Evolutionary conservation across 2,888 invertebrate genomes (phyloP).

Genomic region (Lycaena phlaeas): DNA sequence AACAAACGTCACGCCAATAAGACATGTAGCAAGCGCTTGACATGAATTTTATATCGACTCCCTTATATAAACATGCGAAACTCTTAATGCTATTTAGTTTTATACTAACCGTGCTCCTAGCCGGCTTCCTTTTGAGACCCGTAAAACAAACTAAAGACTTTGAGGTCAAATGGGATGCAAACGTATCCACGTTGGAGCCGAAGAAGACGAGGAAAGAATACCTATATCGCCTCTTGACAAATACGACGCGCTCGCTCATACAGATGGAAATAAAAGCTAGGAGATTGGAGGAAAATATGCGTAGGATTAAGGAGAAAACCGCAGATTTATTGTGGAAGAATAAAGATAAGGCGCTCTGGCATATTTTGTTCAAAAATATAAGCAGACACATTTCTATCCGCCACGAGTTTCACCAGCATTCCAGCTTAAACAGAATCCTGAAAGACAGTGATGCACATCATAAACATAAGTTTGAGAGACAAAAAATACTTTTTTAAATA

Average conservation of each 20-base stretch:
- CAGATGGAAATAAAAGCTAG: constrained; percentile 74
- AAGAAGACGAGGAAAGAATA: constrained; percentile 64
- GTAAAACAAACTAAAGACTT: too few species aligned
- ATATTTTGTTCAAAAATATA: constrained; percentile 69
- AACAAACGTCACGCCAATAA: constrained; percentile 9
- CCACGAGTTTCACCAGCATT: constrained; percentile 66
- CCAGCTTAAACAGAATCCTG: constrained; percentile 60
- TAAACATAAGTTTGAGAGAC: constrained; percentile 32
- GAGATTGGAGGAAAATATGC: constrained; percentile 71
- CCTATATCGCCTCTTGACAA: constrained; percentile 69
- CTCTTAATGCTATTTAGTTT: constrained; percentile 52
- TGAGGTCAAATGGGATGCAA: constrained; percentile 29
- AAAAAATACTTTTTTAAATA: constrained; percentile 26
- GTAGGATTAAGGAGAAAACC: constrained; percentile 71
- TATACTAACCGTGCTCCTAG: constrained; percentile 40
- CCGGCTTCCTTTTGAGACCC: constrained; percentile 44
- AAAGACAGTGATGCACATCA: constrained; percentile 51
- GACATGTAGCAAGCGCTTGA: constrained; percentile 23
- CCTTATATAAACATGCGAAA: constrained; percentile 52
- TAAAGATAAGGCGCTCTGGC: constrained; percentile 69
- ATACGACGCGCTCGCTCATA: constrained; percentile 71
- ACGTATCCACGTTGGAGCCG: constrained; percentile 47
- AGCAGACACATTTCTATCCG: constrained; percentile 66
- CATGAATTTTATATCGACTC: constrained; percentile 61
- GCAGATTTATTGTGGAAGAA: constrained; percentile 72